Evolutionary conservation across 2,888 invertebrate genomes (phyloP).

Genomic region (Patella pellucida): DNA sequence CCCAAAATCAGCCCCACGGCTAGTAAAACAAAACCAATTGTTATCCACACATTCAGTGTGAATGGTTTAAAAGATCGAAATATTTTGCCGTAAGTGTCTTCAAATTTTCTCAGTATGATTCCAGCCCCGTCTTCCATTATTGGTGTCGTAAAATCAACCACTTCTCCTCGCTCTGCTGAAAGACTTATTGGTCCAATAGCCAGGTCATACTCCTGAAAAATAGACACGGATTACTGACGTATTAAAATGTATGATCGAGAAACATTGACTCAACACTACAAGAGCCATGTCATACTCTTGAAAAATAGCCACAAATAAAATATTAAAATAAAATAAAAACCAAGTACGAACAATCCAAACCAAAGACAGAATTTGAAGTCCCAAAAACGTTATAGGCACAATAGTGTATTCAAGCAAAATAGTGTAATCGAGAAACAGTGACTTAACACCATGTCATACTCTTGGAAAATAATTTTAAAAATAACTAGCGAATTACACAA

Average conservation of each 20-base stretch:
- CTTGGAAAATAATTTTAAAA: too few relatives aligned
- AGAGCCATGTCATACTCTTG: too few relatives aligned
- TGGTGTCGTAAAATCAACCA: conserved; percentile 44
- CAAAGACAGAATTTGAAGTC: too few relatives aligned
- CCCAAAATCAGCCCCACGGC: conserved; percentile 37
- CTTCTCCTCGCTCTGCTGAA: conserved; percentile 38
- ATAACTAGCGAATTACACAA: background rate
- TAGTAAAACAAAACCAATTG: conserved; percentile 32
- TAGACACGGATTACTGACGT: background rate
- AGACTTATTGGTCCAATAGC: conserved; percentile 48
- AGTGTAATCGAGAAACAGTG: too few relatives aligned
- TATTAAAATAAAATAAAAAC: too few relatives aligned
- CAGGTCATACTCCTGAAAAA: conserved; percentile 44
- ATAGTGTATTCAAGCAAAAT: too few relatives aligned
- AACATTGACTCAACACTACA: too few relatives aligned
- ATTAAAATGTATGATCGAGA: too few relatives aligned
- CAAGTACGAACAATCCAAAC: too few relatives aligned
- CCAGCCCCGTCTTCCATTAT: conserved; percentile 46
- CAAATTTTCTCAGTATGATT: conserved; percentile 41
- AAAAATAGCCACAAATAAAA: too few relatives aligned
- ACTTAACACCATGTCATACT: too few relatives aligned
- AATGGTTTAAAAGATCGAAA: conserved; percentile 46
- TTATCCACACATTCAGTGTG: conserved; percentile 41
- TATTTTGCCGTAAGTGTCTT: conserved; percentile 38
- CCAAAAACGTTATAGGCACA: too few relatives aligned